Percentiles rank a stretch among this genome's conserved stretches.
Conservation (phyloP, 2,797 vertebrate species). For the Potorous gilbertii region DNA sequence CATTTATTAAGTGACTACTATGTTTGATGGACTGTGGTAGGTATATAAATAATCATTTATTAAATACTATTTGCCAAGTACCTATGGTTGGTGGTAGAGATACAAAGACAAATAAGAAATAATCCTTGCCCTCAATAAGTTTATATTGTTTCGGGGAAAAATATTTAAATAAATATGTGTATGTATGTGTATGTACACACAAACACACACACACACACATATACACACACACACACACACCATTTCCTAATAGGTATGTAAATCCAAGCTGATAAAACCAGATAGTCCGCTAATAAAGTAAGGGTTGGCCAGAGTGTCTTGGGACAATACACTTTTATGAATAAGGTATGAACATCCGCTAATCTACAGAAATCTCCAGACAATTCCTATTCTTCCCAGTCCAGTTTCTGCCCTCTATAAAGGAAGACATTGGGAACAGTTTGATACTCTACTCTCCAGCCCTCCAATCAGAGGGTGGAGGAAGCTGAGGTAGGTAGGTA, state of each 20-base stretch:
- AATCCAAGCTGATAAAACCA: neutral
- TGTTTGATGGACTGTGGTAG: neutral
- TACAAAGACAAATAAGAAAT: neutral
- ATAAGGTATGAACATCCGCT: neutral
- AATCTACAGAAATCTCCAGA: neutral
- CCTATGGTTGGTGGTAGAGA: neutral
- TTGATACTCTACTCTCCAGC: neutral
- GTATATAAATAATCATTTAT: neutral
- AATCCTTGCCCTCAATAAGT: neutral
- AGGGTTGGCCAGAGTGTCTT: neutral
- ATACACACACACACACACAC: neutral
- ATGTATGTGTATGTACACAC: fast-evolving
- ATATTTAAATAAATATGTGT: neutral
- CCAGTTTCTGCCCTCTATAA: neutral
- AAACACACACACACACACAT: too few relatives aligned
- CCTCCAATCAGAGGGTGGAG: neutral
- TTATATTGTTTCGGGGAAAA: neutral
- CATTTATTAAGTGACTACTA: neutral
- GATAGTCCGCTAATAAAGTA: neutral
- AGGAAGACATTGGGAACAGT: neutral
- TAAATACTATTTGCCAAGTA: neutral
- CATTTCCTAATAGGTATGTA: neutral
- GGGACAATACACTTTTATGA: neutral
- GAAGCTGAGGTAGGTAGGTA: neutral
- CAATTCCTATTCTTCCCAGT: neutral